phyloP scores from a whole-genome alignment of 2,113 vertebrate species.

The Pseudopipra pipra region DNA sequence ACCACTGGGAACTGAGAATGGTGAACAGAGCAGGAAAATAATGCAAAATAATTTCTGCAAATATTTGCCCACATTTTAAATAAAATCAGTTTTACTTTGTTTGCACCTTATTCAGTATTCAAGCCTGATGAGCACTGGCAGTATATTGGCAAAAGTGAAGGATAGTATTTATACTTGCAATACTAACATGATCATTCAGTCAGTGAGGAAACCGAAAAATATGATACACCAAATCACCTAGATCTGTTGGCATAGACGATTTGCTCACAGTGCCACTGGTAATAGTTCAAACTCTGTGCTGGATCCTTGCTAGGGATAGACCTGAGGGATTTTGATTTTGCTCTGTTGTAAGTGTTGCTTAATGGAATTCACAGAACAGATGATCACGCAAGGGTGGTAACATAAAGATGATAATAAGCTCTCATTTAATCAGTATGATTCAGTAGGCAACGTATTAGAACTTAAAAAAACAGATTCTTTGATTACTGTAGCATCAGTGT shows the following conservation, averaged over 20 bases:
- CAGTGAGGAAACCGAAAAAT: background rate
- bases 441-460: background rate
- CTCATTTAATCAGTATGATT: background rate
- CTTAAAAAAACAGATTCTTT: background rate
- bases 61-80: conserved; percentile 26
- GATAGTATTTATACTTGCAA: background rate
- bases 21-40: conserved; percentile 35
- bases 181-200: background rate
- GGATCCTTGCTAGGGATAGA: background rate
- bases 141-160: background rate
- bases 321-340: background rate
- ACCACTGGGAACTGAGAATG: conserved; percentile 4
- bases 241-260: background rate
- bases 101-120: background rate
- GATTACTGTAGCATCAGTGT: background rate
- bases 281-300: background rate
- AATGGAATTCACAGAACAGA: background rate
- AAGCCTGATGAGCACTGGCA: background rate
- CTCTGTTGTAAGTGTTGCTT: background rate
- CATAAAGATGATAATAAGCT: background rate
- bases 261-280: background rate
- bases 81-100: conserved; percentile 28
- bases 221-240: background rate
- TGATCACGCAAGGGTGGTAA: background rate
- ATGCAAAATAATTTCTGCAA: conserved; percentile 16